Evolutionary conservation across 2,888 invertebrate genomes (phyloP).

Genomic region (Chymomyza procnemis): DNA sequence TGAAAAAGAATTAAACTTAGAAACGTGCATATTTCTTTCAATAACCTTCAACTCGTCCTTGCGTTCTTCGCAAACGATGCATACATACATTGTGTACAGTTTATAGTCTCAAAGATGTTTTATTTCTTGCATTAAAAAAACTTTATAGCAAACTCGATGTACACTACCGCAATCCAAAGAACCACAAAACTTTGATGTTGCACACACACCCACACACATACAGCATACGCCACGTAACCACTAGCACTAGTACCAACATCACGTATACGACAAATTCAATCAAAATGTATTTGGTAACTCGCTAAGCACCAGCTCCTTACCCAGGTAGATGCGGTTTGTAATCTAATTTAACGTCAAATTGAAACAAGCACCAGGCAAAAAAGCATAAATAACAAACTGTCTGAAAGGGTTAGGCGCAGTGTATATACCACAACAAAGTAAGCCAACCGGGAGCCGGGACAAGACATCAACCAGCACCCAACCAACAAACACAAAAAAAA

Average conservation of each 20-base stretch:
- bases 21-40: not conserved
- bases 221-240: no score
- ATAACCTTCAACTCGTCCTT: not conserved
- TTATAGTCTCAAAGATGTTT: not conserved
- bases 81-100: not conserved
- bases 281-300: not conserved
- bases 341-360: conserved; percentile 35
- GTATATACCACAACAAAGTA: conserved; percentile 54
- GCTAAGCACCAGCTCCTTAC: not conserved
- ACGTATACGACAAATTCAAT: not conserved
- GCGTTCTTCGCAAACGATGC: not conserved
- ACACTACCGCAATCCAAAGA: not conserved
- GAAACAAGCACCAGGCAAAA: conserved; percentile 40
- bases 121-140: not conserved
- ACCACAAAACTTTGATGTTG: not conserved
- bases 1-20: not conserved
- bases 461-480: not conserved
- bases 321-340: not conserved
- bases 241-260: not conserved
- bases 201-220: not conserved
- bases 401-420: not conserved
- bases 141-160: not conserved
- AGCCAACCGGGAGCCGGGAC: conserved; percentile 27
- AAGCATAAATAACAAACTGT: conserved; percentile 21
- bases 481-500: not conserved